Percentiles rank a stretch among this genome's conserved stretches.
Conservation (phyloP, 2,888 invertebrate species). For the Ctena decussata region DNA sequence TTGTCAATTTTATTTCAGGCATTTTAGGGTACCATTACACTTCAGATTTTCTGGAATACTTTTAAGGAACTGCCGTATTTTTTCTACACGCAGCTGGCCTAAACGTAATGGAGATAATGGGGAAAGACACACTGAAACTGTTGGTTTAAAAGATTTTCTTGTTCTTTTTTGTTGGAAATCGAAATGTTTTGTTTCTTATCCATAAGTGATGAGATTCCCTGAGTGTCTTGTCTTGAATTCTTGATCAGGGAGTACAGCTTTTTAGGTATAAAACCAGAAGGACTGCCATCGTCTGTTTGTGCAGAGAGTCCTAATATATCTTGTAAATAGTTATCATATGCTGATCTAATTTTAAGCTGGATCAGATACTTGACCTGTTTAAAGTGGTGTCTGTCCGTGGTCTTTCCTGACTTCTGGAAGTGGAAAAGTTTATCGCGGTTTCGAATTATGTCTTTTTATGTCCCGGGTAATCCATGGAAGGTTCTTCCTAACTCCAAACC, state of each 20-base stretch:
- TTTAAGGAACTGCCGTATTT: background rate
- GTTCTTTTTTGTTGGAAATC: background rate
- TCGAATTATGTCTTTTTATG: background rate
- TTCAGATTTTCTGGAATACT: background rate
- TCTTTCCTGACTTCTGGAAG: background rate
- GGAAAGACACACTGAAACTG: background rate
- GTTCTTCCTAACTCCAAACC: background rate
- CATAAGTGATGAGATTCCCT: background rate
- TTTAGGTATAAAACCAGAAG: background rate
- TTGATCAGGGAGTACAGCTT: conserved; percentile 13
- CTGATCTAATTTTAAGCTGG: background rate
- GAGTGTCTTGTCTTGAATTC: conserved; percentile 14
- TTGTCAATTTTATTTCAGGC: conserved; percentile 9
- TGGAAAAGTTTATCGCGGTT: conserved; percentile 8
- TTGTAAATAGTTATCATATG: background rate
- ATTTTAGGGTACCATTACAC: background rate
- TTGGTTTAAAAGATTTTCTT: background rate
- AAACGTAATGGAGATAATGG: background rate
- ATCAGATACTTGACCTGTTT: background rate
- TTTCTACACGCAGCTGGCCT: background rate
- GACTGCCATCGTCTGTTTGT: background rate
- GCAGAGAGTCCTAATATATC: background rate
- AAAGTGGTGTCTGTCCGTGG: conserved; percentile 4
- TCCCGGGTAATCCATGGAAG: background rate
- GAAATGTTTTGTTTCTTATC: background rate